phyloP scores from a whole-genome alignment of 2,888 invertebrate genomes.

The Emmelina monodactyla region DNA sequence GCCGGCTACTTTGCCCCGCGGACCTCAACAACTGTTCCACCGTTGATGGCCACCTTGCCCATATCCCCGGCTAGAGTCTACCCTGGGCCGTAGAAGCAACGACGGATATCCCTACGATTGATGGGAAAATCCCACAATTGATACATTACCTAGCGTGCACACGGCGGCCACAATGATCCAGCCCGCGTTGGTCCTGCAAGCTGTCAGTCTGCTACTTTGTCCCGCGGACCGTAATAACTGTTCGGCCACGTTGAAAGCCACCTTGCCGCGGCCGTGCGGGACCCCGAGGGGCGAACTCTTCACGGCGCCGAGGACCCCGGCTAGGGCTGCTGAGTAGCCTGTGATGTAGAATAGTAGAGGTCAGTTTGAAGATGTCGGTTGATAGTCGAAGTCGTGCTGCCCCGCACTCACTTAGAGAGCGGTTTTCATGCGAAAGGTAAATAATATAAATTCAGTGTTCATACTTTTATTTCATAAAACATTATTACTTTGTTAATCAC shows the following conservation, averaged over 20 bases:
- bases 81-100: too few species aligned
- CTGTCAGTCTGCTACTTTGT: conserved; percentile 93
- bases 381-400: too few species aligned
- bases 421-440: too few species aligned
- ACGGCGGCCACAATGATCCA: conserved; percentile 97
- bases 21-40: conserved; percentile 96
- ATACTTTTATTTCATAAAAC: too few species aligned
- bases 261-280: conserved; percentile 96
- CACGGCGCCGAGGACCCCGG: conserved; percentile 92
- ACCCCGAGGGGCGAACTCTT: conserved; percentile 90
- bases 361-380: too few species aligned
- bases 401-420: too few species aligned
- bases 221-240: conserved; percentile 94
- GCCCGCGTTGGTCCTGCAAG: conserved; percentile 95
- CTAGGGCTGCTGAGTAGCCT: conserved; percentile 93
- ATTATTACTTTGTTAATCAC: too few species aligned
- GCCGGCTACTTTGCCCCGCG: conserved; percentile 94
- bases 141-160: conserved; percentile 91
- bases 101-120: too few species aligned
- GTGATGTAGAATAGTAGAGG: conserved; percentile 6
- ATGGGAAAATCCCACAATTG: too few species aligned
- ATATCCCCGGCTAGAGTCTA: too few species aligned
- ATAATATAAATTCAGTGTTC: too few species aligned
- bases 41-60: too few species aligned
- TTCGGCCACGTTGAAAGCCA: conserved; percentile 97